Evolutionary conservation across 2,797 vertebrate species (phyloP).

Genomic region (Stomatorhinus walkeri): DNA sequence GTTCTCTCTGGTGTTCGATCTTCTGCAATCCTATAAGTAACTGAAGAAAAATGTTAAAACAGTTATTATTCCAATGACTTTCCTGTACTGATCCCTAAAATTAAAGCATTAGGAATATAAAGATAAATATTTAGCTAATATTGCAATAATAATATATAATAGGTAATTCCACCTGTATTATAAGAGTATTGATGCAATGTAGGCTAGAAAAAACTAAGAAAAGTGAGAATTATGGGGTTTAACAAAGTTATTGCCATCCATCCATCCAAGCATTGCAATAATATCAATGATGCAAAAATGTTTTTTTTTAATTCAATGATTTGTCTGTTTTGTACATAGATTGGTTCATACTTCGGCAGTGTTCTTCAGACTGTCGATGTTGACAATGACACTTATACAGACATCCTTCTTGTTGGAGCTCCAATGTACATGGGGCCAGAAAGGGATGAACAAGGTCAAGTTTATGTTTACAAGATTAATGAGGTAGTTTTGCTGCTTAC

Average conservation of each 20-base stretch:
- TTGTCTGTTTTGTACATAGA: constrained; percentile 54
- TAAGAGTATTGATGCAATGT: neutral
- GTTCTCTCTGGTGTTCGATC: neutral
- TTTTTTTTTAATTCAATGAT: neutral
- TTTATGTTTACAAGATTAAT: constrained; percentile 80
- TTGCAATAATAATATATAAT: neutral
- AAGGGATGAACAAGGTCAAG: constrained; percentile 87
- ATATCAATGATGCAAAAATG: neutral
- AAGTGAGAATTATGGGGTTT: neutral
- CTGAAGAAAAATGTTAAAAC: neutral
- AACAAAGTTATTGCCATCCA: neutral
- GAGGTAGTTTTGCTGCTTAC: constrained; percentile 55
- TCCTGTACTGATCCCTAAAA: neutral
- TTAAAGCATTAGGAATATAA: neutral
- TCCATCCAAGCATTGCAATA: neutral
- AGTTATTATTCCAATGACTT: neutral
- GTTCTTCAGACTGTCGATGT: constrained; percentile 83
- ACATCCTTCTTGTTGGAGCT: constrained; percentile 83
- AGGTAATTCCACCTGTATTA: neutral
- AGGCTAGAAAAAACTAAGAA: neutral
- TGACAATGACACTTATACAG: constrained; percentile 73
- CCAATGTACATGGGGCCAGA: constrained; percentile 94
- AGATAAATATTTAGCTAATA: neutral
- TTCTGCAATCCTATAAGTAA: neutral
- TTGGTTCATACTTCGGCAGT: constrained; percentile 95